phyloP scores from a whole-genome alignment of 2,797 vertebrate genomes.

The Tragelaphus eurycerus region DNA sequence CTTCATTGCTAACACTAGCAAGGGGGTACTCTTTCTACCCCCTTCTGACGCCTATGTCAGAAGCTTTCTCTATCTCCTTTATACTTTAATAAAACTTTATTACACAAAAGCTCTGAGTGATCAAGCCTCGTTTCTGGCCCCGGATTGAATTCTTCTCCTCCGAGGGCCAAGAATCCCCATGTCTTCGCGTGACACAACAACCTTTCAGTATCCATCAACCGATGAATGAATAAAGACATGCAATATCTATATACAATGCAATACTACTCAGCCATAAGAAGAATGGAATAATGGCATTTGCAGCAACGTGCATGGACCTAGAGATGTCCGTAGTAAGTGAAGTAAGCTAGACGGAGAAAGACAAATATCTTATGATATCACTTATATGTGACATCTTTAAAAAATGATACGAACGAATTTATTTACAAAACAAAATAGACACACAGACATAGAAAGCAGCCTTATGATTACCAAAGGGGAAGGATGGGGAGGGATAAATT shows the following conservation, averaged over 20 bases:
- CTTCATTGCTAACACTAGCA: too few species aligned
- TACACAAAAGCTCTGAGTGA: too few species aligned
- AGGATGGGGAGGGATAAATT: background rate
- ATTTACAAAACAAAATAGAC: background rate
- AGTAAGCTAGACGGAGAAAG: background rate
- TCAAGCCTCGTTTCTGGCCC: too few species aligned
- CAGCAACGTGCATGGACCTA: background rate
- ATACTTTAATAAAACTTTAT: too few species aligned
- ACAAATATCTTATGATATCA: background rate
- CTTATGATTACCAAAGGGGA: background rate
- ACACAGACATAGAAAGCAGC: background rate
- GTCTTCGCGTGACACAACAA: too few species aligned
- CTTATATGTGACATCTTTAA: background rate
- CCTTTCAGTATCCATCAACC: background rate
- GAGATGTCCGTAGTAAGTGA: fast-evolving
- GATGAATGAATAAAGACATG: fast-evolving
- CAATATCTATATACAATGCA: fast-evolving
- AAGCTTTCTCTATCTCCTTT: too few species aligned
- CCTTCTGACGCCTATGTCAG: too few species aligned
- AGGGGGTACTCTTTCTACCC: too few species aligned
- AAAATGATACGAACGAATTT: background rate
- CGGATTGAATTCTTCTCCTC: too few species aligned
- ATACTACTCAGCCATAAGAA: background rate
- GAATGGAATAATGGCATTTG: background rate
- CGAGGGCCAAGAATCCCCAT: too few species aligned